These are phyloP conservation scores for Uloborus diversus DNA, from an alignment of 1,140 invertebrate genomes.

Conservation along the genomic window DNA sequence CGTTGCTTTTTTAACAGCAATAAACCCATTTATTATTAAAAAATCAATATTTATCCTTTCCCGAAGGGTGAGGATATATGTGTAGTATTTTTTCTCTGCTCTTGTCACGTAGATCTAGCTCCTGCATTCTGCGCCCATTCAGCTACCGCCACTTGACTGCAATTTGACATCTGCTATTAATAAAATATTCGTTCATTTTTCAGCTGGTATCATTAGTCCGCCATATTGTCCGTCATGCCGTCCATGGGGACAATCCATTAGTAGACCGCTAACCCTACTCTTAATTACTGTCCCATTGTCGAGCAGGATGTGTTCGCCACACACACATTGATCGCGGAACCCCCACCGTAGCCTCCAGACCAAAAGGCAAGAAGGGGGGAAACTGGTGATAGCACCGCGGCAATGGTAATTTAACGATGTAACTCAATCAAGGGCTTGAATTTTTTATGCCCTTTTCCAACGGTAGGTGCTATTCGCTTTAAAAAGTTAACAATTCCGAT, in stretches of 20 bases:
- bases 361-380: not conserved
- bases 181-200: slow-evolving; percentile 53
- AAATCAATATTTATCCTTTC: slow-evolving; percentile 46
- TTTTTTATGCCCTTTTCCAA: slow-evolving; percentile 34
- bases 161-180: slow-evolving; percentile 55
- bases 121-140: slow-evolving; percentile 19
- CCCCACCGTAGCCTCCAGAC: not conserved
- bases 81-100: slow-evolving; percentile 14
- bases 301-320: slow-evolving; percentile 19
- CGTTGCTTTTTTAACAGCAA: too few relatives aligned
- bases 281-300: slow-evolving; percentile 53
- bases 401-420: slow-evolving; percentile 48
- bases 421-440: slow-evolving; percentile 41
- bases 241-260: slow-evolving; percentile 50
- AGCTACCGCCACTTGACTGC: slow-evolving; percentile 49
- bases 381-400: slow-evolving; percentile 12
- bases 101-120: slow-evolving; percentile 18
- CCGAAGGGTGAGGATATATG: slow-evolving; percentile 33
- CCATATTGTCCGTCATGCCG: slow-evolving; percentile 40
- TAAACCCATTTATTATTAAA: slow-evolving; percentile 48
- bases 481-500: not conserved
- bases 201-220: slow-evolving; percentile 53
- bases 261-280: slow-evolving; percentile 28
- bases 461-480: slow-evolving; percentile 19
- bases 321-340: slow-evolving; percentile 33